phyloP scores from a whole-genome alignment of 2,113 vertebrate genomes.

The Psephotus haematonotus region DNA sequence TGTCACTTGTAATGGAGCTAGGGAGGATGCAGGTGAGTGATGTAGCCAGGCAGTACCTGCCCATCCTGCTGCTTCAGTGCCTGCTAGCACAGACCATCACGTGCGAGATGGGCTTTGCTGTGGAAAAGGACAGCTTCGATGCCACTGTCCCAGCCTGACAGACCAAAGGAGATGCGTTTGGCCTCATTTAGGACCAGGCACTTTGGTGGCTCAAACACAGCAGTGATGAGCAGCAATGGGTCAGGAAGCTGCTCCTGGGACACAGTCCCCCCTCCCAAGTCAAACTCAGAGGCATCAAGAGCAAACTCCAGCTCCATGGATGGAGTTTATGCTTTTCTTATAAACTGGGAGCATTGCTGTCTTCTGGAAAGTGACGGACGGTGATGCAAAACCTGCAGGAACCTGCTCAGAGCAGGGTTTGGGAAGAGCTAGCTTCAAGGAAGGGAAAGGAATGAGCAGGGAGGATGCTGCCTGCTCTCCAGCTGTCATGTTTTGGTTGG shows the following conservation, averaged over 20 bases:
- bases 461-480: neutral
- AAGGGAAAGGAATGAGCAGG: neutral
- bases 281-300: neutral
- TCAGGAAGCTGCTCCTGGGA: neutral
- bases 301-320: neutral
- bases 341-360: accelerated
- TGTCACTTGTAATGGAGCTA: neutral
- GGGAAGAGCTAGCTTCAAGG: neutral
- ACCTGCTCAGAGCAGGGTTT: neutral
- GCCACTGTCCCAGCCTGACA: neutral
- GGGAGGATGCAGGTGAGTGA: neutral
- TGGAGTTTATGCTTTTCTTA: neutral
- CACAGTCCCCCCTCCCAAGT: neutral
- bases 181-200: neutral
- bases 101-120: neutral
- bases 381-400: neutral
- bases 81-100: accelerated
- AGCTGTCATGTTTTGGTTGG: neutral
- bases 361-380: neutral
- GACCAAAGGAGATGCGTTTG: neutral
- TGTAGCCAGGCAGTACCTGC: neutral
- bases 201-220: neutral
- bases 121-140: neutral
- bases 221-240: neutral
- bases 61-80: neutral